A percentile compares a stretch with the other conserved stretches of the same genome.
phyloP scores from a whole-genome alignment of 2,797 vertebrate genomes.

The Xiphophorus birchmanni region DNA sequence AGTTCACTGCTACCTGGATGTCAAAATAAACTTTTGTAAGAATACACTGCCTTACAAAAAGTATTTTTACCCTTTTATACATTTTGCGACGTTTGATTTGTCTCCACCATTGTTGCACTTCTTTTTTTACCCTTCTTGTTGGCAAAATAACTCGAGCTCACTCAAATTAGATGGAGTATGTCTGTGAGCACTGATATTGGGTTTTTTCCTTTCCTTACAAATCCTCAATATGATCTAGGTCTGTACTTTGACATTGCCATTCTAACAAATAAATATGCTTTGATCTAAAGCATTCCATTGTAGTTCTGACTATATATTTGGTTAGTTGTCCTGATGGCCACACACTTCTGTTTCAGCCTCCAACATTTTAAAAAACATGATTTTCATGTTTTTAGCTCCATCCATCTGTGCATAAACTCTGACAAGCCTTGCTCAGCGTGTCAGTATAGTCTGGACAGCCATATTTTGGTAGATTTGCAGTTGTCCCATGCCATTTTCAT shows the following conservation, averaged over 20 bases:
- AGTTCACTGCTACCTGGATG: background rate
- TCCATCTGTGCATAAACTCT: background rate
- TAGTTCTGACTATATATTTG: background rate
- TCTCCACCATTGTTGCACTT: background rate
- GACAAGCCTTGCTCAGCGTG: background rate
- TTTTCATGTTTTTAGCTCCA: background rate
- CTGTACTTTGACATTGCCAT: background rate
- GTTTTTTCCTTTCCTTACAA: background rate
- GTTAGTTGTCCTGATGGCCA: background rate
- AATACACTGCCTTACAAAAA: background rate
- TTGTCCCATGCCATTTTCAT: background rate
- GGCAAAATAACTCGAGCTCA: background rate
- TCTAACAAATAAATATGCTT: background rate
- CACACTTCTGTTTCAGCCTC: background rate
- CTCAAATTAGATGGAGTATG: background rate
- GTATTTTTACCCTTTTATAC: background rate
- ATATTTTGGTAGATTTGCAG: background rate
- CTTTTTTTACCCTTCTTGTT: background rate
- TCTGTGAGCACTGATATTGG: background rate
- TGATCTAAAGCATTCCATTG: background rate
- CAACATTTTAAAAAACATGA: background rate
- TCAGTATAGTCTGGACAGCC: background rate
- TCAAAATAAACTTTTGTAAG: background rate
- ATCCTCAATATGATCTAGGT: background rate
- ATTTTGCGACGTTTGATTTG: background rate